Evolutionary conservation across 2,888 invertebrate species (phyloP), one percentile per base, ranked within the genome.

Genomic region (Kryphioiulus occultus): DNA sequence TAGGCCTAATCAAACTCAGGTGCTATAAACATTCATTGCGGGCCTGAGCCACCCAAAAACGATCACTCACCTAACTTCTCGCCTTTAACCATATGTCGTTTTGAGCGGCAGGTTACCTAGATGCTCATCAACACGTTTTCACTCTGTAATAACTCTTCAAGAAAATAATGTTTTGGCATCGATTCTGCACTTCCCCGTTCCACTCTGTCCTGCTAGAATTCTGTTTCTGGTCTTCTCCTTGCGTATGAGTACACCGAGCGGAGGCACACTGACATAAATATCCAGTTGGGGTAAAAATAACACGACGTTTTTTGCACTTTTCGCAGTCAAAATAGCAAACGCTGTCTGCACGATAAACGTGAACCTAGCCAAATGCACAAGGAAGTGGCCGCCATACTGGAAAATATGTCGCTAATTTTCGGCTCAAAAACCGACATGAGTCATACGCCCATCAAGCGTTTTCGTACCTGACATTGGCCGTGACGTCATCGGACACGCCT

Each of bases 71-170:
- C 85, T n/a, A 85, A 42, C 85, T 85, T 85, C 85, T 85, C 42
- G 44, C 85, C 85, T 39, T 85, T 85, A 22, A 85, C 85, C 85
- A 85, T 85, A 85, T 85, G 85, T 85, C 44, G 85, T 78, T 78
- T 30, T 78, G 78, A 3, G 30, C 78, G 30, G 15, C 17, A 78
- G 26, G 78, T 30, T 32, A 3, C 17, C 78, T 30, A 78, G 26
- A 78, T 32, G 78, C 26, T 78, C 30, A 78, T 5, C n/a, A 53
- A 15, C 26, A 78, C 78, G 78, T 78, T 78, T 30, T 30, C 78
- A 17, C 78, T 15, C 15, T 78, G 17, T 30, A 78, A 5, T n/a
- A 15, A 30, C 78, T 32, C 78, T 26, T 4, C 35, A 2, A 35
- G 35, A 30, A 68, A 26, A 78, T 30, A 30, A 78, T 78, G 78